Evolutionary conservation across 2,113 vertebrate species (phyloP).

Genomic region (Gambusia holbrooki): DNA sequence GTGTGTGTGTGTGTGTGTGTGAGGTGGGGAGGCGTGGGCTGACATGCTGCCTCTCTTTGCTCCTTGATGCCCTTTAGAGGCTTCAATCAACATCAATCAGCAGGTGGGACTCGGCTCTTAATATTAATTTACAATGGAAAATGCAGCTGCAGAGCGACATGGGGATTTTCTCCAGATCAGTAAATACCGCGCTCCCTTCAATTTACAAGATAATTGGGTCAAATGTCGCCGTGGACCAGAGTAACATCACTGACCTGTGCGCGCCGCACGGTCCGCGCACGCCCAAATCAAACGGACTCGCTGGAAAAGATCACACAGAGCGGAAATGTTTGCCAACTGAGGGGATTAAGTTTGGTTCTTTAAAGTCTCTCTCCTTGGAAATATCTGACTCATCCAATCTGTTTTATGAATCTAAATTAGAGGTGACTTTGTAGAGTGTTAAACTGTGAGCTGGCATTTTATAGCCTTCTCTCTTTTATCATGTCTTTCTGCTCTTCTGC

Average conservation of each 20-base stretch:
- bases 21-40: neutral
- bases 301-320: conserved; percentile 53
- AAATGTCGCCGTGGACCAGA: conserved; percentile 33
- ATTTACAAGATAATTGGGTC: conserved; percentile 44
- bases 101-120: conserved; percentile 40
- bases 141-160: conserved; percentile 16
- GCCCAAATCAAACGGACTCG: conserved; percentile 34
- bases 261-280: neutral
- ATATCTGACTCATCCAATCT: conserved; percentile 65
- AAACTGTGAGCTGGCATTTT: conserved; percentile 61
- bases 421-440: conserved; percentile 70
- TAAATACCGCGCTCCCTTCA: conserved; percentile 40
- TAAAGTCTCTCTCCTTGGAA: conserved; percentile 54
- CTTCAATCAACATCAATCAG: conserved; percentile 76
- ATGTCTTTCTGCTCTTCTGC: conserved; percentile 27
- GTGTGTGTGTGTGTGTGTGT: neutral
- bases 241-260: conserved; percentile 26
- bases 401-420: conserved; percentile 68
- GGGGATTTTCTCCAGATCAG: conserved; percentile 27
- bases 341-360: conserved; percentile 63
- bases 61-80: conserved; percentile 73
- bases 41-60: conserved; percentile 34
- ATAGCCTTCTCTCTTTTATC: conserved; percentile 14
- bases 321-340: conserved; percentile 57
- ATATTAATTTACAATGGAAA: conserved; percentile 52